Evolutionary conservation across 1,140 invertebrate species (phyloP).

Genomic region (Drosophila hydei): DNA sequence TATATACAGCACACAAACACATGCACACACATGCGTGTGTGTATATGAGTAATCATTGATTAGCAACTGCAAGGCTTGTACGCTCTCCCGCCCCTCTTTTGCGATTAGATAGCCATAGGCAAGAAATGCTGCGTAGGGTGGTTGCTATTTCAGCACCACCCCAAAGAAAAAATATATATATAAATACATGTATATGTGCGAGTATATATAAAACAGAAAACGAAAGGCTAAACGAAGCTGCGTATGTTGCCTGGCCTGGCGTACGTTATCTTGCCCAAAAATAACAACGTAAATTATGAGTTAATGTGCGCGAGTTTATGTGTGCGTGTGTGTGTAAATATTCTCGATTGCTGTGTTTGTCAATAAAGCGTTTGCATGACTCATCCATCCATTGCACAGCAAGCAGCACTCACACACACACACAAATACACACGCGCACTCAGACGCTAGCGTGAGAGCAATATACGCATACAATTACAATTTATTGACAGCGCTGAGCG

Average conservation of each 20-base stretch:
- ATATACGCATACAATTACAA: slow-evolving; percentile 50
- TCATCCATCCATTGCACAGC: slow-evolving; percentile 56
- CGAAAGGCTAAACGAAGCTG: slow-evolving; percentile 23
- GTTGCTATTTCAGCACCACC: slow-evolving; percentile 7
- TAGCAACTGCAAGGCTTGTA: slow-evolving; percentile 46
- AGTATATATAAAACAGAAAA: neutral
- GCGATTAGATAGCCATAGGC: slow-evolving; percentile 12
- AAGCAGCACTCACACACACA: slow-evolving; percentile 50
- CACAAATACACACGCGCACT: neutral
- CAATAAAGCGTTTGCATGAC: slow-evolving; percentile 69
- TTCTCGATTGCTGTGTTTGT: slow-evolving; percentile 57
- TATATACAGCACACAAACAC: neutral
- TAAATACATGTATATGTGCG: no score
- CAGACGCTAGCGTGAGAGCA: slow-evolving; percentile 29
- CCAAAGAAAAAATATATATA: neutral
- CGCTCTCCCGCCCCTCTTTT: neutral
- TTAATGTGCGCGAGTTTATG: slow-evolving; percentile 60
- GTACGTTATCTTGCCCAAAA: slow-evolving; percentile 70
- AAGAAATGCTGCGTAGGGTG: slow-evolving; percentile 9
- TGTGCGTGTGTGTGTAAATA: slow-evolving; percentile 60
- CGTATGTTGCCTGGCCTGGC: slow-evolving; percentile 34
- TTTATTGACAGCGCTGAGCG: slow-evolving; percentile 59
- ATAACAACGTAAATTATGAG: slow-evolving; percentile 82
- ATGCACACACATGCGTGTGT: neutral
- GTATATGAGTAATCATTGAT: slow-evolving; percentile 69